These are phyloP conservation scores for Archilochus colubris DNA, from an alignment of 2,113 vertebrate species.

Conservation along the genomic window DNA sequence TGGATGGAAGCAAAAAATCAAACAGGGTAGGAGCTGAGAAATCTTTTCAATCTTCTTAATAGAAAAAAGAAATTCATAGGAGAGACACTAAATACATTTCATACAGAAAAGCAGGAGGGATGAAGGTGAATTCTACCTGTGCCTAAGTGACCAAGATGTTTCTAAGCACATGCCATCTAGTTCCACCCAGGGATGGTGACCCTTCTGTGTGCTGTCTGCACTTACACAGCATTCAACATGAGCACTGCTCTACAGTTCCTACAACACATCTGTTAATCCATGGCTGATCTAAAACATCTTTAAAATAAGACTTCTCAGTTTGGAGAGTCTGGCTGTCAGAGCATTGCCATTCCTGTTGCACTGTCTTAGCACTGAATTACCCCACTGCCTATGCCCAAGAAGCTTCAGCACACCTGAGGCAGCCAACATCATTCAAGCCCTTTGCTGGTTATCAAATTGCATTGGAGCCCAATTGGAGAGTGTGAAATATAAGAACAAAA, in stretches of 20 bases:
- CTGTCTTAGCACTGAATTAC: background rate
- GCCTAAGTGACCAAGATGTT: background rate
- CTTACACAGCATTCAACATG: background rate
- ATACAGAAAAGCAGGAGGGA: background rate
- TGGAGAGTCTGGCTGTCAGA: background rate
- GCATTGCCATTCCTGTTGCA: background rate
- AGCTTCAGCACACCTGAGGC: background rate
- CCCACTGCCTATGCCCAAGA: background rate
- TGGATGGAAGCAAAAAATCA: constrained; percentile 22
- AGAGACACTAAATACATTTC: background rate
- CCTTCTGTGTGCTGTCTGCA: background rate
- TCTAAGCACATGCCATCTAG: background rate
- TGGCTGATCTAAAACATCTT: background rate
- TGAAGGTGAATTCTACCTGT: background rate
- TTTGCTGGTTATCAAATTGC: background rate
- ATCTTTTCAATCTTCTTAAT: background rate
- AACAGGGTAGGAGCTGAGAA: background rate
- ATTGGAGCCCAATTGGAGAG: background rate
- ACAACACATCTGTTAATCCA: background rate
- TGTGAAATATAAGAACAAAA: background rate
- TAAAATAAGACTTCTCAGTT: background rate
- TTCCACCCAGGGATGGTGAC: background rate
- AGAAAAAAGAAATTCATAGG: constrained; percentile 9
- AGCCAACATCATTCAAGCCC: background rate
- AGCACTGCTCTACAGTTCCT: background rate